A percentile compares a stretch with the other conserved stretches of the same genome.
Evolutionary conservation across 2,797 vertebrate genomes (phyloP).

Genomic region (Vipera ursinii): DNA sequence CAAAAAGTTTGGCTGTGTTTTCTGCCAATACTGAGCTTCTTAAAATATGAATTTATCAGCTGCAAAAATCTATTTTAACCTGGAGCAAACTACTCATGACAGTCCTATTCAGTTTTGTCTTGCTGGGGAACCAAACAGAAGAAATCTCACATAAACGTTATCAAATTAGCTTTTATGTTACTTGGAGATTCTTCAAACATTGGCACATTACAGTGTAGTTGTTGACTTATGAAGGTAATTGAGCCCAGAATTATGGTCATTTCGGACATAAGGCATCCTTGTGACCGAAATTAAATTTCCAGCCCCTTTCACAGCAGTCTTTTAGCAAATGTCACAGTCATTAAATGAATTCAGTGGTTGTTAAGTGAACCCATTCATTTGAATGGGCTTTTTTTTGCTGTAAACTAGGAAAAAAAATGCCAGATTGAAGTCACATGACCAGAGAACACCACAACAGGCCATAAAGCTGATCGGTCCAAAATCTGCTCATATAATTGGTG

Average conservation of each 20-base stretch:
- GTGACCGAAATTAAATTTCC: neutral
- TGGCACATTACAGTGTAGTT: neutral
- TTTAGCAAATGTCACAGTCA: neutral
- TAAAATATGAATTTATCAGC: slow-evolving; percentile 64
- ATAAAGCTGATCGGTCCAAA: neutral
- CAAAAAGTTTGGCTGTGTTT: neutral
- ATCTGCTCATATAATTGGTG: neutral
- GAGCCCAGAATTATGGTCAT: neutral
- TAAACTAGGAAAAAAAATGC: neutral
- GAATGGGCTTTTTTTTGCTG: neutral
- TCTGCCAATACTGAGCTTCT: slow-evolving; percentile 57
- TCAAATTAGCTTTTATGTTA: neutral
- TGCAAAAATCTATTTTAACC: slow-evolving; percentile 61
- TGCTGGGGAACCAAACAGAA: neutral
- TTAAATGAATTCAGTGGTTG: neutral
- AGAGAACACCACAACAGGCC: neutral
- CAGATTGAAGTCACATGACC: neutral
- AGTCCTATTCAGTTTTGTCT: slow-evolving; percentile 52
- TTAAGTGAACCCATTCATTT: neutral
- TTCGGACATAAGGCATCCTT: neutral
- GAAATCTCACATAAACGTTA: neutral
- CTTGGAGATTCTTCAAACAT: neutral
- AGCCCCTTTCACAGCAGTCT: neutral
- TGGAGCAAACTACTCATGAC: slow-evolving; percentile 65
- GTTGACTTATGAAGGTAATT: neutral